Evolutionary conservation across 2,113 vertebrate genomes (phyloP).

Genomic region (Boulengerochromis microlepis): DNA sequence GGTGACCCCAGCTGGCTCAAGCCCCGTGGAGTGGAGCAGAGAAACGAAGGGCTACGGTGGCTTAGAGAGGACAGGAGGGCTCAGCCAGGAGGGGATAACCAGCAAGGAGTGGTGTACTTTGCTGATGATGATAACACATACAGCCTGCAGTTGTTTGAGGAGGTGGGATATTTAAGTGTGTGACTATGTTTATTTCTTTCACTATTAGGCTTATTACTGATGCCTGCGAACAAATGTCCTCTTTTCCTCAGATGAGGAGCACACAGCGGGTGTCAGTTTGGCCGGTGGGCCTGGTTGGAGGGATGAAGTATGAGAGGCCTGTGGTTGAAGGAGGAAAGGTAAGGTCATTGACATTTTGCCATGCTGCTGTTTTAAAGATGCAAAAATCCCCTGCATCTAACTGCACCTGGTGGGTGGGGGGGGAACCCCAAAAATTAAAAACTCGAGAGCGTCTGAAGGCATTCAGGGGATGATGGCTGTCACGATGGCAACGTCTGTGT

Average conservation of each 20-base stretch:
- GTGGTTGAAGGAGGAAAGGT: conserved; percentile 81
- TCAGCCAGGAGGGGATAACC: conserved; percentile 37
- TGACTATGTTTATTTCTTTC: not conserved
- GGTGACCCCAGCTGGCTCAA: conserved; percentile 80
- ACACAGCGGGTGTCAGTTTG: conserved; percentile 84
- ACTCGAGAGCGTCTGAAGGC: too few relatives aligned
- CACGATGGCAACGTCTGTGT: not conserved
- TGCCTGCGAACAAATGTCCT: not conserved
- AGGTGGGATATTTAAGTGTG: conserved; percentile 49
- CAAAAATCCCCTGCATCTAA: accelerated
- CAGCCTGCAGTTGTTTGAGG: conserved; percentile 76
- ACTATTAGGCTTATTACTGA: not conserved
- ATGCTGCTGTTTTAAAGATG: not conserved
- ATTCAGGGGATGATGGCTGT: not conserved
- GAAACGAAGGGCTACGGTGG: conserved; percentile 78
- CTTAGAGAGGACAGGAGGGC: conserved; percentile 64
- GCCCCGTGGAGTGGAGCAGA: conserved; percentile 77
- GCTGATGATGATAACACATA: conserved; percentile 83
- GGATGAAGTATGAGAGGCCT: conserved; percentile 84
- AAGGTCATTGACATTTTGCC: not conserved
- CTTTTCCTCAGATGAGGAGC: conserved; percentile 77
- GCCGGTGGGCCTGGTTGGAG: conserved; percentile 88
- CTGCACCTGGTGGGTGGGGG: not conserved
- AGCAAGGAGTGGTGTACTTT: conserved; percentile 77
- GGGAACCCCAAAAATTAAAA: too few relatives aligned